Evolutionary conservation across 2,888 invertebrate species (phyloP).

Genomic region (Tipula helvola): DNA sequence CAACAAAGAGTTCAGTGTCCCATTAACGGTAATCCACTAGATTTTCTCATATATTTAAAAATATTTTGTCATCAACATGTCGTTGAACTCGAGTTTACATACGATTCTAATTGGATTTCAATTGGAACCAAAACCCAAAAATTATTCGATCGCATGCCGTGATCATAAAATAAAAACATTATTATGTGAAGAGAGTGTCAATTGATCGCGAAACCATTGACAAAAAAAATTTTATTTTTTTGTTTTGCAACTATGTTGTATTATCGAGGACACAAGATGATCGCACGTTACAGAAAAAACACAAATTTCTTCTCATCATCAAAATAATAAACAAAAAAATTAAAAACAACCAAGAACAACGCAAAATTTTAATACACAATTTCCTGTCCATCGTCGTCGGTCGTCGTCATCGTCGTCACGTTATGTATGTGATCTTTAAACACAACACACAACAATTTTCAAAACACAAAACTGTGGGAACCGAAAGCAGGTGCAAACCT

Average conservation of each 20-base stretch:
- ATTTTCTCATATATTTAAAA: too few relatives aligned
- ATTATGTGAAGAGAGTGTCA: too few relatives aligned
- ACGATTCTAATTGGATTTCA: too few relatives aligned
- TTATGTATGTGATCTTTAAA: constrained; percentile 4
- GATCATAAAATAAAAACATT: too few relatives aligned
- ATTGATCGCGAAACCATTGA: too few relatives aligned
- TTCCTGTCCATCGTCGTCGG: constrained; percentile 9
- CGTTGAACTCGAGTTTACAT: too few relatives aligned
- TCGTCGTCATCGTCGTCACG: neutral
- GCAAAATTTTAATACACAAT: constrained; percentile 6
- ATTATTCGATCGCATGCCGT: neutral
- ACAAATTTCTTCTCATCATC: neutral
- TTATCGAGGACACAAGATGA: neutral
- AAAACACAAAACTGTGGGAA: constrained; percentile 10
- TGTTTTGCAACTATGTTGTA: neutral
- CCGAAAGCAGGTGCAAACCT: constrained; percentile 8
- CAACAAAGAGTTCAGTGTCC: too few relatives aligned
- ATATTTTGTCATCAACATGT: too few relatives aligned
- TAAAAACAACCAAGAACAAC: neutral
- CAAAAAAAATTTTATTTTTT: neutral
- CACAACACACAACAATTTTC: neutral
- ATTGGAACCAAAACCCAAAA: too few relatives aligned
- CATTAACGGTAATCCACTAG: too few relatives aligned
- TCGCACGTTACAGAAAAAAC: neutral
- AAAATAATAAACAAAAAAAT: neutral